phyloP scores from a whole-genome alignment of 2,888 invertebrate species.

The Plebejus argus region DNA sequence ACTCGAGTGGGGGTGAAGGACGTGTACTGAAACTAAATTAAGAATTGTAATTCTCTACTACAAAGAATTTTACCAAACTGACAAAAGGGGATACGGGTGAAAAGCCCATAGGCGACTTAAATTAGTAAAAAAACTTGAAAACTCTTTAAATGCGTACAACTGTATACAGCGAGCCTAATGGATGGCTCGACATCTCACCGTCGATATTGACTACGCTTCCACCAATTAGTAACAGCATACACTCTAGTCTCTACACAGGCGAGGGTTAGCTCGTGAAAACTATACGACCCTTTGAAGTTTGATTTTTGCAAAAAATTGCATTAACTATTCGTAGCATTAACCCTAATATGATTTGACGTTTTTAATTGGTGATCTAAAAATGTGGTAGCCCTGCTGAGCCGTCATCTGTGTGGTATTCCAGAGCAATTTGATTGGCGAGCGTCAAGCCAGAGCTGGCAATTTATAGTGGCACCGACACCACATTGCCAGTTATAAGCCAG shows the following conservation, averaged over 20 bases:
- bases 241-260: not conserved
- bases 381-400: slow-evolving; percentile 53
- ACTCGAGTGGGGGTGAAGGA: too few species aligned
- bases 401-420: slow-evolving; percentile 52
- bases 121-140: not conserved
- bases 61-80: too few species aligned
- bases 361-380: slow-evolving; percentile 1
- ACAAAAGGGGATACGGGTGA: not conserved
- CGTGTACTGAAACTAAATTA: too few species aligned
- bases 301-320: not conserved
- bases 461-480: slow-evolving; percentile 58
- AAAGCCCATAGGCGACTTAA: not conserved
- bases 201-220: slow-evolving; percentile 22
- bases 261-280: slow-evolving; percentile 4
- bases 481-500: slow-evolving; percentile 42
- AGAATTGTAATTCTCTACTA: too few species aligned
- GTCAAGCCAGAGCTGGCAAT: slow-evolving; percentile 60
- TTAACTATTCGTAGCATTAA: not conserved
- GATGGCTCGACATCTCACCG: slow-evolving; percentile 14
- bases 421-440: slow-evolving; percentile 68
- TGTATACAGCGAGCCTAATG: not conserved
- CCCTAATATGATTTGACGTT: not conserved
- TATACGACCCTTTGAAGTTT: not conserved
- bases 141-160: not conserved
- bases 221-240: not conserved